Evolutionary conservation across 2,113 vertebrate species (phyloP).

Genomic region (Otis tarda): DNA sequence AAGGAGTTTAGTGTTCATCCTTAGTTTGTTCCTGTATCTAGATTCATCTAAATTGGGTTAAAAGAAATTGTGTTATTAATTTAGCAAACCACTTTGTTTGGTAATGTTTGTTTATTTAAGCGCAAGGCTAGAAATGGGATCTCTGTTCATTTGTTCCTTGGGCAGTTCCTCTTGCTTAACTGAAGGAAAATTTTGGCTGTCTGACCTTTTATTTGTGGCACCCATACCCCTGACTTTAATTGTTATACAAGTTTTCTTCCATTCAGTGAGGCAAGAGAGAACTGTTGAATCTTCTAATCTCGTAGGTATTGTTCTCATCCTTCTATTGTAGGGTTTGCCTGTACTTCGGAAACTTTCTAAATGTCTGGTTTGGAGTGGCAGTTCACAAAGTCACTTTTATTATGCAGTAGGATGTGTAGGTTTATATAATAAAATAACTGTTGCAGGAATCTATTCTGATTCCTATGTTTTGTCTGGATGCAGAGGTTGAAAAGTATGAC

Average conservation of each 20-base stretch:
- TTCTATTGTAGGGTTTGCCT: neutral
- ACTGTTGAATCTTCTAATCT: neutral
- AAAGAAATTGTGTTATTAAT: constrained; percentile 26
- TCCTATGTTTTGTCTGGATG: constrained; percentile 20
- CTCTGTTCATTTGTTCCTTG: constrained; percentile 13
- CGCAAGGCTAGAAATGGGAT: constrained; percentile 24
- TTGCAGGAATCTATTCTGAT: neutral
- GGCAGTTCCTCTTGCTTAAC: constrained; percentile 38
- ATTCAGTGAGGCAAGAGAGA: neutral
- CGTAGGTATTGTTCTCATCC: neutral
- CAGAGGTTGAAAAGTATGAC: constrained; percentile 93
- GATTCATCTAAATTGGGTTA: neutral
- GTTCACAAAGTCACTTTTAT: neutral
- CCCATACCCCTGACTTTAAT: neutral
- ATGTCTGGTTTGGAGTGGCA: neutral
- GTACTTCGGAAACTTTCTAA: neutral
- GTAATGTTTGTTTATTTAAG: constrained; percentile 56
- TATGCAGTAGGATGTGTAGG: neutral
- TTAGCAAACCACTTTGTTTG: constrained; percentile 28
- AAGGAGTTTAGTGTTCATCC: neutral
- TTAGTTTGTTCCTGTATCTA: neutral
- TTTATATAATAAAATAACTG: neutral
- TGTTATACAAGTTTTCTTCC: neutral
- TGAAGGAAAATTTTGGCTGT: neutral
- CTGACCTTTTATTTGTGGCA: constrained; percentile 24